Percentiles rank a stretch among this genome's conserved stretches.
phyloP scores from a whole-genome alignment of 2,888 invertebrate species.

The Incurvaria masculella region DNA sequence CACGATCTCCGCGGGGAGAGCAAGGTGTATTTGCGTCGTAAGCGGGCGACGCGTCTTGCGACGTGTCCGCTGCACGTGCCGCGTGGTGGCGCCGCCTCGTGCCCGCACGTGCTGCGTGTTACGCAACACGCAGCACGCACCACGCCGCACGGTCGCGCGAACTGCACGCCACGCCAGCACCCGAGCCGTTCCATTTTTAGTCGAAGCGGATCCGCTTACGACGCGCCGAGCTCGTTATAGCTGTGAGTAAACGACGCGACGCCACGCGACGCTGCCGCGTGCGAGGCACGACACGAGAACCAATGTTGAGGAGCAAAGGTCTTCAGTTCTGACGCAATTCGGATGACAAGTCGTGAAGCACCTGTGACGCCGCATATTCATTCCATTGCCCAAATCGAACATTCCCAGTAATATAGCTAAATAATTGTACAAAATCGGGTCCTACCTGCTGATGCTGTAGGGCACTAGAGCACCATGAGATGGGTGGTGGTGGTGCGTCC shows the following conservation, averaged over 20 bases:
- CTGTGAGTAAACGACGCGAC: neutral
- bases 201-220: constrained; percentile 1
- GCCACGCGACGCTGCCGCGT: constrained; percentile 40
- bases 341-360: no score
- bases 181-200: constrained; percentile 1
- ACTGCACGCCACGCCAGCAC: neutral
- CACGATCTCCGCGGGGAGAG: neutral
- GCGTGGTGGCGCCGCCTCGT: neutral
- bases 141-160: neutral
- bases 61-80: neutral
- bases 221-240: neutral
- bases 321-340: no score
- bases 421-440: neutral
- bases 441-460: neutral
- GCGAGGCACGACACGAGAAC: constrained; percentile 32
- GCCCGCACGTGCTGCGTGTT: neutral
- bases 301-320: constrained; percentile 28
- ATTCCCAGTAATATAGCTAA: neutral
- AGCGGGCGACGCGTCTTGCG: neutral
- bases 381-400: neutral
- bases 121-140: neutral
- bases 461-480: neutral
- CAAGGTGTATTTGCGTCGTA: neutral
- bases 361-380: neutral
- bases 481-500: neutral